Percentiles rank a stretch among this genome's conserved stretches.
Evolutionary conservation across 1,140 invertebrate species (phyloP).

Genomic region (Campoletis sonorensis): DNA sequence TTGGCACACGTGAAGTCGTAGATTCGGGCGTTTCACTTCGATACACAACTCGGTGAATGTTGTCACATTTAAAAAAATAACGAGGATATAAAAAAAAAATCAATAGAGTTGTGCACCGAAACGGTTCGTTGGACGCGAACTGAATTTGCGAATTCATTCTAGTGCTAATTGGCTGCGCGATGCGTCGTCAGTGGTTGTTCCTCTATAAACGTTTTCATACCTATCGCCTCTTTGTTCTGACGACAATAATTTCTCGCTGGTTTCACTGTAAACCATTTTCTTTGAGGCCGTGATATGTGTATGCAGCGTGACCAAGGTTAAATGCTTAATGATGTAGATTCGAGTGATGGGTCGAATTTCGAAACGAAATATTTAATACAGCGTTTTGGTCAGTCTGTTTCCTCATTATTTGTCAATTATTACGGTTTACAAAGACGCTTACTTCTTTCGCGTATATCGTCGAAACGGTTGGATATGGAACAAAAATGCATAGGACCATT

Average conservation of each 20-base stretch:
- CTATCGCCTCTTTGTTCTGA: too few relatives aligned
- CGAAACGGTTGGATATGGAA: too few relatives aligned
- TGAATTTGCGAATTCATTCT: slow-evolving; percentile 38
- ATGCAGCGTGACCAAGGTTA: background rate
- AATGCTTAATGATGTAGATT: background rate
- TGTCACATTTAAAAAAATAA: background rate
- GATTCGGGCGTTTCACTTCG: slow-evolving; percentile 48
- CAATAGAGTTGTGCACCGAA: slow-evolving; percentile 32
- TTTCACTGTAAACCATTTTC: too few relatives aligned
- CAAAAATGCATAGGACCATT: too few relatives aligned
- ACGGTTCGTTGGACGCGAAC: background rate
- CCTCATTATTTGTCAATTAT: too few relatives aligned
- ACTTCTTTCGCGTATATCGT: too few relatives aligned
- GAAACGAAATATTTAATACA: background rate
- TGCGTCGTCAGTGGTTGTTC: slow-evolving; percentile 18
- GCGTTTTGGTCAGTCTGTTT: background rate
- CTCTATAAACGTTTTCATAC: background rate
- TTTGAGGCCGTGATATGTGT: too few relatives aligned
- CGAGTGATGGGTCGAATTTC: background rate
- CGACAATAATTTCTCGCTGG: too few relatives aligned
- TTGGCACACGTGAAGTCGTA: slow-evolving; percentile 55
- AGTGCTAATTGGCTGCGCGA: slow-evolving; percentile 37
- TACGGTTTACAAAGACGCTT: too few relatives aligned
- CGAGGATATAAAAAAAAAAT: slow-evolving; percentile 7
- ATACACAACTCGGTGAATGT: slow-evolving; percentile 17